These are phyloP conservation scores for Sarcophaga peregrina DNA, from an alignment of 1,140 invertebrate genomes.

Conservation along the genomic window DNA sequence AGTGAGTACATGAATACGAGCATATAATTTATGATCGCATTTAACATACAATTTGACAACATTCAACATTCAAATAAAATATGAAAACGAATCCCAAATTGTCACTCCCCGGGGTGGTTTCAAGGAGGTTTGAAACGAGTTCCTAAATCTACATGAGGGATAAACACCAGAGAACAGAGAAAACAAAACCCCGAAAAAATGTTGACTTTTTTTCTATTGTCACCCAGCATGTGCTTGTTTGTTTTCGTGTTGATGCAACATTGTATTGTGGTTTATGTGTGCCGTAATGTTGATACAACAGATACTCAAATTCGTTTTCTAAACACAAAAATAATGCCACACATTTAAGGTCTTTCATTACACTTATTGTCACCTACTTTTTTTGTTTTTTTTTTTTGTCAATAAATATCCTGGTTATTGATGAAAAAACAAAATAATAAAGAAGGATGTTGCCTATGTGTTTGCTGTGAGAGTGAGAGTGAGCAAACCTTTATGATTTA, in stretches of 20 bases:
- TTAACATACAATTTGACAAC: conserved; percentile 36
- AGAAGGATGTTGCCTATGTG: neutral
- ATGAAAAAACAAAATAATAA: neutral
- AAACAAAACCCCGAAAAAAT: too few species aligned
- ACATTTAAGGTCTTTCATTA: conserved; percentile 25
- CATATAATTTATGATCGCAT: conserved; percentile 37
- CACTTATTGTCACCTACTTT: conserved; percentile 26
- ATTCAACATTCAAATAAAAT: conserved; percentile 14
- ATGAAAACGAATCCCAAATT: conserved; percentile 29
- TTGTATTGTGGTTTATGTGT: too few species aligned
- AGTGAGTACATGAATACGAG: neutral
- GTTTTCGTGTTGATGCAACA: conserved; percentile 14
- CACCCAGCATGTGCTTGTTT: conserved; percentile 35
- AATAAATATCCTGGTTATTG: too few species aligned
- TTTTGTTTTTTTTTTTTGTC: too few species aligned
- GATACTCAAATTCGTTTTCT: too few species aligned
- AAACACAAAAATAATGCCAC: conserved; percentile 21
- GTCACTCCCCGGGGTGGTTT: conserved; percentile 31
- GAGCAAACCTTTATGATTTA: neutral
- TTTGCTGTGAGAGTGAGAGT: too few species aligned
- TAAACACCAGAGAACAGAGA: neutral
- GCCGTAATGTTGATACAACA: too few species aligned
- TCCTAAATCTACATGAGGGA: neutral
- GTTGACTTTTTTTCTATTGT: neutral
- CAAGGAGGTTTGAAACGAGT: neutral